Evolutionary conservation across 2,888 invertebrate species (phyloP), one percentile per base, ranked within the genome.

Genomic region (Mongoloraphidia duomilia): DNA sequence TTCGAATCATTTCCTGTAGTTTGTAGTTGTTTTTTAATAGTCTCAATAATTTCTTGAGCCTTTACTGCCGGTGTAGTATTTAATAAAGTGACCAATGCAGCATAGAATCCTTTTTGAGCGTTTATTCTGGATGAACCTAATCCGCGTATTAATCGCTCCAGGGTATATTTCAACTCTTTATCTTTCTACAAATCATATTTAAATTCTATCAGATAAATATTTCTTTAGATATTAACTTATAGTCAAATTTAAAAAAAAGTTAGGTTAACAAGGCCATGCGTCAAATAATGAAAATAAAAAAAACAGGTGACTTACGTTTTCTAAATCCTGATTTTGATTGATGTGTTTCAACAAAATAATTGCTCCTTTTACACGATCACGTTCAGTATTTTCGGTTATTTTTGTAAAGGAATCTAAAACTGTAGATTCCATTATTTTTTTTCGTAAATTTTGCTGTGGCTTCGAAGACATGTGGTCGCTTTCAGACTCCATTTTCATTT

Each of bases 91-190:
- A 80, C 78, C 11, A 88, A 68, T 9, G 80, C 75, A 1, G 79
- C 73, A 61, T 78, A 86, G 65, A 80, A 84, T 26, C 85, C 84
- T 50, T 76, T 74, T 56, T 82, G 74, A 34, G 80, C 73, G 17
- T 71, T 70, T 17, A 73, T 71, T 38, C 79, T 72, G 14, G 81
- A 77, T 2, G 86, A 79, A 35, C 84, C 84, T 52, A 85, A 67
- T 52, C 87, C 85, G 55, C 84, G 72, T 3, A 88, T 71, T 44
- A 87, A 65, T 56, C 87, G 73, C 53, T 75, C 78, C 36, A 88
- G 60, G 0, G 77, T 75, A 66, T 87, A 85, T 43, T 74, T 68
- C 10, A 80, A 55, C 61, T 85, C 83, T 61, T 75, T 72, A 57
- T 69, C 70, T 59, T 71, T 74, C 83, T 80, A 60, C 51, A 70